These are phyloP conservation scores for Conopomorpha cramerella DNA, from an alignment of 1,140 invertebrate species.

Conservation along the genomic window DNA sequence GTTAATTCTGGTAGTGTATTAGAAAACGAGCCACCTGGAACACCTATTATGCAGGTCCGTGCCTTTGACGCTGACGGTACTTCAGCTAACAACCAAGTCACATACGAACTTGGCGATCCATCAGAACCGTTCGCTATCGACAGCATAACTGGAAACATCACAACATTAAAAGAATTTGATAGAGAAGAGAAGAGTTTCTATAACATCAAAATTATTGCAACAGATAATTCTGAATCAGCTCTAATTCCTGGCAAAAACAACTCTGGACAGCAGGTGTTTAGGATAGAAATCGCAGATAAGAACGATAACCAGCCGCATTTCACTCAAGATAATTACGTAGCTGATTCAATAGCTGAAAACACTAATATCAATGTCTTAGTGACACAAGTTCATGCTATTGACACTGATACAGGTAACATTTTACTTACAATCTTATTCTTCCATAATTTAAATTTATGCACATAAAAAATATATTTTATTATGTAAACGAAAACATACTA, in stretches of 20 bases:
- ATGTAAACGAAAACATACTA: too few relatives aligned
- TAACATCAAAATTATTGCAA: conserved; percentile 82
- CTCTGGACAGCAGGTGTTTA: conserved; percentile 75
- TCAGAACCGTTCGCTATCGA: conserved; percentile 79
- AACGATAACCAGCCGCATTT: conserved; percentile 89
- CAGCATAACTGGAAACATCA: conserved; percentile 81
- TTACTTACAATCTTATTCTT: conserved; percentile 3
- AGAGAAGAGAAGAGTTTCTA: conserved; percentile 79
- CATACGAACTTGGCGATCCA: conserved; percentile 73
- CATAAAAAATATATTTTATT: too few relatives aligned
- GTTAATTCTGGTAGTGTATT: conserved; percentile 76
- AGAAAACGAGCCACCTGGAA: conserved; percentile 81
- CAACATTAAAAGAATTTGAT: conserved; percentile 77
- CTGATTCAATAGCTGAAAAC: conserved; percentile 79
- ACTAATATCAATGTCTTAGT: conserved; percentile 80
- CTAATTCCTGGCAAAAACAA: conserved; percentile 70
- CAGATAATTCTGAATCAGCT: conserved; percentile 85
- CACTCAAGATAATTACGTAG: conserved; percentile 72
- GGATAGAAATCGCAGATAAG: conserved; percentile 88
- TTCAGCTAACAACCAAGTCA: conserved; percentile 77
- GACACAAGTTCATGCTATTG: conserved; percentile 79
- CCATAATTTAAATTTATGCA: conserved; percentile 2
- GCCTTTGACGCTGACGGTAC: conserved; percentile 89
- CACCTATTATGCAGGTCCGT: conserved; percentile 82
- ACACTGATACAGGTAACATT: conserved; percentile 71